Conservation (phyloP, 2,113 vertebrate genomes). For the Calonectris borealis region DNA sequence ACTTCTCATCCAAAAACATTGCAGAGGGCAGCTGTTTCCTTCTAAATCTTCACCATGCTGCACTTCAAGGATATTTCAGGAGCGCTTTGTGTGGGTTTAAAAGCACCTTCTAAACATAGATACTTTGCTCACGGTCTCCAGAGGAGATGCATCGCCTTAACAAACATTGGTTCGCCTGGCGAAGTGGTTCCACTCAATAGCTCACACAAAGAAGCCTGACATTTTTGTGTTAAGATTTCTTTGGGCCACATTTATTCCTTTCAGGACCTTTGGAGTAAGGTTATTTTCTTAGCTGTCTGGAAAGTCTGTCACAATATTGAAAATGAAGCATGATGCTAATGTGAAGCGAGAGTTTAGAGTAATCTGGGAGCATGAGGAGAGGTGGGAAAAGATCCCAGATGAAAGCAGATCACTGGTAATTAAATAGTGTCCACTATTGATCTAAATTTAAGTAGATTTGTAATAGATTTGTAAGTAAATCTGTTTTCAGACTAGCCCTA, state of each 20-base stretch:
- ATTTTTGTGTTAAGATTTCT: background rate
- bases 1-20: background rate
- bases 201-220: background rate
- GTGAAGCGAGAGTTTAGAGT: background rate
- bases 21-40: background rate
- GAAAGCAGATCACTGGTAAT: background rate
- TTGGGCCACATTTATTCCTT: background rate
- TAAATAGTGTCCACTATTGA: background rate
- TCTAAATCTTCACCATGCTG: background rate
- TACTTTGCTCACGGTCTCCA: background rate
- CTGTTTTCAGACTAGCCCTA: background rate
- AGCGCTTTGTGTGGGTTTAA: background rate
- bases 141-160: background rate
- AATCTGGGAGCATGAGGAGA: background rate
- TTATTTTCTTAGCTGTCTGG: background rate
- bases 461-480: background rate
- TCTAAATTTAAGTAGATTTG: background rate
- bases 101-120: background rate
- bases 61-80: background rate
- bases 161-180: background rate
- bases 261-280: background rate
- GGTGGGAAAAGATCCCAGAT: background rate
- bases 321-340: background rate
- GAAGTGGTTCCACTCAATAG: background rate
- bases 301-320: background rate